Percentiles rank a stretch among this genome's conserved stretches.
These are phyloP conservation scores for Catocala fraxini DNA, from an alignment of 2,888 invertebrate species.

Conservation along the genomic window DNA sequence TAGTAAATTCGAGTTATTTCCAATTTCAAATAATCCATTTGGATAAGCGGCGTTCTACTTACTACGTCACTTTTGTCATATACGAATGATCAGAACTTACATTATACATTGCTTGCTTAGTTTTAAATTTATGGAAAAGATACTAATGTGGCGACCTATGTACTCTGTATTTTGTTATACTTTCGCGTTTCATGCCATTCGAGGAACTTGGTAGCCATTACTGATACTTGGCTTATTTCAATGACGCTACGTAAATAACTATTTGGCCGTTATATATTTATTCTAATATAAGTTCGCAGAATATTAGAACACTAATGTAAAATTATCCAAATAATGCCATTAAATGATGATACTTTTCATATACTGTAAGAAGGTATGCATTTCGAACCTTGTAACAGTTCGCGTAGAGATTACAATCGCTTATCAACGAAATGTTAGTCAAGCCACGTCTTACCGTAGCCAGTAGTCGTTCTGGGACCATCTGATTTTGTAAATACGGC, in stretches of 20 bases:
- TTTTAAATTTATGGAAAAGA: no score
- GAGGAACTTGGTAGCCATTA: neutral
- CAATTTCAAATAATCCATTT: no score
- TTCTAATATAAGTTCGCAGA: no score
- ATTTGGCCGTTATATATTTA: neutral
- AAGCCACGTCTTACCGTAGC: constrained; percentile 23
- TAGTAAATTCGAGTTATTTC: neutral
- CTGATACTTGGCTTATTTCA: neutral
- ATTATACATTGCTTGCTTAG: no score
- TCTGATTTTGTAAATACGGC: constrained; percentile 56
- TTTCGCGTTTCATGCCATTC: no score
- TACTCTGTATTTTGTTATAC: no score
- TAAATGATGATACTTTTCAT: neutral
- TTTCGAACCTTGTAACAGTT: neutral
- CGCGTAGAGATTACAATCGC: neutral
- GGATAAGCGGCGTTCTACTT: no score
- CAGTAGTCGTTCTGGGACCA: constrained; percentile 61
- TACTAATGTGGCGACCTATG: no score
- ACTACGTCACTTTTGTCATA: no score
- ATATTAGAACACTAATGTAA: no score
- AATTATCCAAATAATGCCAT: neutral
- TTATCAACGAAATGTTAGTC: constrained; percentile 14
- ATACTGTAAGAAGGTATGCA: neutral
- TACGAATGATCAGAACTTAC: no score
- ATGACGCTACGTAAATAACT: neutral